Percentiles rank a stretch among this genome's conserved stretches.
Evolutionary conservation across 2,797 vertebrate species (phyloP).

Genomic region (Periophthalmus magnuspinnatus): DNA sequence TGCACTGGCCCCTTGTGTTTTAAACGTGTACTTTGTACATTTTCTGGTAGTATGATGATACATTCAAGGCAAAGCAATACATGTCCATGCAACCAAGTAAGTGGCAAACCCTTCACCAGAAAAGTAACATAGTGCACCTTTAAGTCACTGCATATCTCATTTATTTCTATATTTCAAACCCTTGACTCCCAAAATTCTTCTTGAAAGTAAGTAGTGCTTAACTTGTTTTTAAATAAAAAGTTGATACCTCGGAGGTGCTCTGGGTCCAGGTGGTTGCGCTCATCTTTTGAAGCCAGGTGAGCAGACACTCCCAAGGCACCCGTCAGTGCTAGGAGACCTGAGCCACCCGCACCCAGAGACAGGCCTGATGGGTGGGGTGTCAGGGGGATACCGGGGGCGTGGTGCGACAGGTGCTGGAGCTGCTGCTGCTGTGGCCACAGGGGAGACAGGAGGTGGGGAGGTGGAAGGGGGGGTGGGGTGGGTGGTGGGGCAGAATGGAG

Average conservation of each 20-base stretch:
- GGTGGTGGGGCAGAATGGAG: conserved; percentile 6
- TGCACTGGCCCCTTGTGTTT: neutral
- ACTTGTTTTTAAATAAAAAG: neutral
- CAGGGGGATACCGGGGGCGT: conserved; percentile 83
- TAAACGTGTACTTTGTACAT: neutral
- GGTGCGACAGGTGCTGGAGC: conserved; percentile 94
- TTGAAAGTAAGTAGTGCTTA: neutral
- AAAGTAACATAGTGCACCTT: neutral
- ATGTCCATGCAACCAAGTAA: neutral
- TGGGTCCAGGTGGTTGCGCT: conserved; percentile 78
- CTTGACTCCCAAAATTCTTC: neutral
- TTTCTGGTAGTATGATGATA: neutral
- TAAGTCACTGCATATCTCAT: neutral
- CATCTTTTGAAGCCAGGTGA: conserved; percentile 82
- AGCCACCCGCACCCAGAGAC: conserved; percentile 69
- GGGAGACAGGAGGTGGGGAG: conserved; percentile 25
- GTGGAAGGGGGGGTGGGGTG: neutral
- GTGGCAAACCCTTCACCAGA: neutral
- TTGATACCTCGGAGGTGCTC: conserved; percentile 81
- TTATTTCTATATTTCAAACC: neutral
- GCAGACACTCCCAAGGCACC: conserved; percentile 80
- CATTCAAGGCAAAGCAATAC: neutral
- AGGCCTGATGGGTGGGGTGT: conserved; percentile 84
- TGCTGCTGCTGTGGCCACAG: conserved; percentile 89
- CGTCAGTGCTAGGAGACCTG: conserved; percentile 84